Evolutionary conservation across 2,888 invertebrate species (phyloP), one percentile per base, ranked within the genome.

Genomic region (Rhingia rostrata): DNA sequence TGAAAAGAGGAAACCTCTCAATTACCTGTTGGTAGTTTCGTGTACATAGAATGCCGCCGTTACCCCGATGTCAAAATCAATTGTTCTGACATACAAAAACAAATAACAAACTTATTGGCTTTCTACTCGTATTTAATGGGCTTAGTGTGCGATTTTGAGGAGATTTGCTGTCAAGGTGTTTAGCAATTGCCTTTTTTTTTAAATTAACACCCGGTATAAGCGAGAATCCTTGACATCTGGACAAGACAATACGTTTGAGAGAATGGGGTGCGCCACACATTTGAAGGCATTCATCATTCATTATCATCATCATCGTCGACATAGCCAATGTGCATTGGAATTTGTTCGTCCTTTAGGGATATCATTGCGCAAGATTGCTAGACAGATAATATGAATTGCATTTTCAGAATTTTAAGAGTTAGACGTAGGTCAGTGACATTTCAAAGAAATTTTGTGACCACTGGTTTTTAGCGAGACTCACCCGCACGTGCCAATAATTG

Each of bases 81-180:
- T 84, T 84, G 84, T 84, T n/a, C 60, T 74, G 66, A 49, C 22
- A 22, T 22, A 84, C 74, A 84, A 84, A 84, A 84, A 84, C 84
- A 84, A 84, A 84, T 84, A 80, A 75, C 74, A 84, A 75, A 84
- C 84, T 84, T 84, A 84, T 84, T 84, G 84, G 84, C 84, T 84
- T 84, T 84, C 84, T 79, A 84, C 45, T 75, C 30, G 56, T 45
- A 56, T 80, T 80, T 80, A 79, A 84, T 84, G 74, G 84, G 80
- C 66, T 84, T 84, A 80, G 84, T 75, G 80, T 80, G 69, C 70
- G 80, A 51, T 47, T 84, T 58, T 54, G 72, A 78, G 72, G 47
- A 53, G 12, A 47, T 73, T 69, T 79, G 74, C 70, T 66, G 80
- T 80, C 79, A 84, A 84, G 84, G 84, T 84, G 84, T 80, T 80